Base-by-base conservation (phyloP, 2,113 vertebrate genomes). In the Sturnira hondurensis region DNA sequence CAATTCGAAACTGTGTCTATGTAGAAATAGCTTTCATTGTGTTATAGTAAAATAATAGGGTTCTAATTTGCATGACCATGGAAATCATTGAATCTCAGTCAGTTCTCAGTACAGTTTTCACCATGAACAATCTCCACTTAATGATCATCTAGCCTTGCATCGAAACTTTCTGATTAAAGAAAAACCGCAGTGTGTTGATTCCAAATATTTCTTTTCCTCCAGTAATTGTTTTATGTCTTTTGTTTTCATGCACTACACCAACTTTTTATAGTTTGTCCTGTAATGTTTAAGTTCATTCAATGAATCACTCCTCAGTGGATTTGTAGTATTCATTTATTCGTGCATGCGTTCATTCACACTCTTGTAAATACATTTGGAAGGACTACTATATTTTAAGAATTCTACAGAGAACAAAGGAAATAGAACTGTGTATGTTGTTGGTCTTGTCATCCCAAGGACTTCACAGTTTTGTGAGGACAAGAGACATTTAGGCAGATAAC, bases 151-250 rank as follows among this genome's bases (percentile, higher is more conserved):
- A 56, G 2, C 28, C 31, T 95, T 80, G 47, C 17, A 71, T 19
- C 89, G 19, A 93, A 88, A 88, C 76, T 87, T 88, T 83, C 33
- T 38, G 9, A 70, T 88, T 85, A 86, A 73, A 86, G n/a, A 22
- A 90, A 78, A 80, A 82, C 82, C 33, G 45, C 31, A 17, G 13
- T 43, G 22, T 81, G 8, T 45, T 61, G 68, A 56, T 76, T 82
- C 19, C 19, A 82, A 38, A 63, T 82, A 76, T 86, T 4, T 82
- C 3, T 80, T 81, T 85, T 58, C 56, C 41, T 90, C 12, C 20
- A 82, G 58, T 20, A 92, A 20, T 17, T 70, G 54, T 45, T 70
- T 15, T 80, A 1, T 82, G 36, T 88, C 22, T 86, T 86, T 61
- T 70, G 22, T 78, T 91, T 93, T 43, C 68, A 86, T 41, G 56